phyloP scores from a whole-genome alignment of 2,113 vertebrate genomes.

The Guaruba guarouba region DNA sequence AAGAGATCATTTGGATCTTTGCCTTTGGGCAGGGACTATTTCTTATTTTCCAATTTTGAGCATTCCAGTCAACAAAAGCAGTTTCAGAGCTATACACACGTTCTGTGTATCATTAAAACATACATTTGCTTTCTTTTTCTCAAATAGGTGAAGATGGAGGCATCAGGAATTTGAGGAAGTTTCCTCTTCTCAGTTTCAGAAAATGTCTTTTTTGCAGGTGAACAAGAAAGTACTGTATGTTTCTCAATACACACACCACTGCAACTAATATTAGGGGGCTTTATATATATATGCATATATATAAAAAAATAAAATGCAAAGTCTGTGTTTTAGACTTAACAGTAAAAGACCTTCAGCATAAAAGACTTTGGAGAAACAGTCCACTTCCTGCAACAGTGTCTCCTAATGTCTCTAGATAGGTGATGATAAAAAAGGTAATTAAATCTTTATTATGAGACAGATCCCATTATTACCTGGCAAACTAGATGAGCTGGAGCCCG shows the following conservation, averaged over 20 bases:
- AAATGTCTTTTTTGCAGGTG: neutral
- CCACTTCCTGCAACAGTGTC: neutral
- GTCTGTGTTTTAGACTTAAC: neutral
- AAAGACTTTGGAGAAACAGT: neutral
- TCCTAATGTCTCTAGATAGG: neutral
- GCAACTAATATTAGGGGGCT: neutral
- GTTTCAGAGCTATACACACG: neutral
- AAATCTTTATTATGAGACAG: neutral
- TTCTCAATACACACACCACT: neutral
- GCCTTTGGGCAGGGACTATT: neutral
- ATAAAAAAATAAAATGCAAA: neutral
- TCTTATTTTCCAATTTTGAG: neutral
- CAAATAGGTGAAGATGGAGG: neutral
- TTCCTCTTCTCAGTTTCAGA: neutral
- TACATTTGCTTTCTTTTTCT: neutral
- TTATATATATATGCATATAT: neutral
- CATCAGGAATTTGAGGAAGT: neutral
- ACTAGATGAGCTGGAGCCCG: constrained; percentile 93
- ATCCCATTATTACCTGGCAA: constrained; percentile 84
- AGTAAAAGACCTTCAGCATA: neutral
- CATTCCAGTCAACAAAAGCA: neutral
- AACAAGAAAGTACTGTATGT: neutral
- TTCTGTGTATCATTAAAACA: neutral
- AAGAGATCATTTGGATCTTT: neutral
- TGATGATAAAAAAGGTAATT: neutral